A percentile compares a stretch with the other conserved stretches of the same genome.
These are phyloP conservation scores for Buceros bicornis DNA, from an alignment of 2,797 vertebrate genomes.

Conservation along the genomic window DNA sequence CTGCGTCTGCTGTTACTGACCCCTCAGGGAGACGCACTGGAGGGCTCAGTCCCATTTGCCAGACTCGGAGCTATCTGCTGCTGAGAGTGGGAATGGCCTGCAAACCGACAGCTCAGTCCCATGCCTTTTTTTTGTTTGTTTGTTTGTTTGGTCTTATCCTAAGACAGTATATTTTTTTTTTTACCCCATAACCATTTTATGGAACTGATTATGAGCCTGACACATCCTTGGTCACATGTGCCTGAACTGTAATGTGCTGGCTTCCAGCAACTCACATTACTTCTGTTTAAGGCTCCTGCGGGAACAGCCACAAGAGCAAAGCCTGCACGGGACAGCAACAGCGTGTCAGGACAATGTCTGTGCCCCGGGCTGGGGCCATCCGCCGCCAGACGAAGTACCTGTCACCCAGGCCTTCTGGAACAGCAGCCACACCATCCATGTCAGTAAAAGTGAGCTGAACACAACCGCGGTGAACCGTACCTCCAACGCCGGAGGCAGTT, in stretches of 20 bases:
- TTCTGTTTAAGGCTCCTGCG: not conserved
- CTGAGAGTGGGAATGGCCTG: not conserved
- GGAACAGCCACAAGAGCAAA: not conserved
- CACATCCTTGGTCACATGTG: not conserved
- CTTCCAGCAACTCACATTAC: not conserved
- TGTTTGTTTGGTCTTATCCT: not conserved
- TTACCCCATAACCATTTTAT: not conserved
- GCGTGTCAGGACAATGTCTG: fast-evolving
- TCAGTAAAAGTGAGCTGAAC: not conserved
- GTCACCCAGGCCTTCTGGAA: not conserved
- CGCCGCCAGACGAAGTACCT: not conserved
- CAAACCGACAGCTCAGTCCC: not conserved
- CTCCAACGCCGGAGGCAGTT: not conserved
- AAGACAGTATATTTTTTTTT: not conserved
- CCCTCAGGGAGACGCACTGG: fast-evolving
- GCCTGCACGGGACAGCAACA: not conserved
- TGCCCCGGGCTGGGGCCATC: fast-evolving
- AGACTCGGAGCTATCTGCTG: not conserved
- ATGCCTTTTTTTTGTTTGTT: too few species aligned
- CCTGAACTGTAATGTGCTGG: not conserved
- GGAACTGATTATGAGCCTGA: not conserved
- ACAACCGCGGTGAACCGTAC: not conserved
- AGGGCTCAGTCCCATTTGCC: not conserved
- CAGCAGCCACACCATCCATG: fast-evolving
- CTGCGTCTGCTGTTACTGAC: not conserved